Evolutionary conservation across 2,113 vertebrate species (phyloP), one percentile per base, ranked within the genome.

Genomic region (Neodon shergylaensis): DNA sequence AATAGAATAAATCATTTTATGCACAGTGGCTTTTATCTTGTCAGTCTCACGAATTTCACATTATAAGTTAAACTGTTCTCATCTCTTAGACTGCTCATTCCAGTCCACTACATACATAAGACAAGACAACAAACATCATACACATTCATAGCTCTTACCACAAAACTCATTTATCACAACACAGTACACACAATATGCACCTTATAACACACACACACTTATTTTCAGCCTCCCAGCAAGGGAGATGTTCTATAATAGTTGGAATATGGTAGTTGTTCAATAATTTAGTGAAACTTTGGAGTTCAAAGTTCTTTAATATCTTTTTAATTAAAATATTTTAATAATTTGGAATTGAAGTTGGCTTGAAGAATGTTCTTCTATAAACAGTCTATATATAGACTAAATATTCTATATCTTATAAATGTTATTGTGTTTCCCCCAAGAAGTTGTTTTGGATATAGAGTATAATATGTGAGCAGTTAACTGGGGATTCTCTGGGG

Each of bases 271-370:
- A 33, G 39, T 3, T 82, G 10, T 36, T 82, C 33, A 84, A 4
- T 82, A 58, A 17, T 44, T 91, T 63, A n/a, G 58, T 94, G 49
- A 68, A 88, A 66, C 44, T 33, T 61, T 77, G 7, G 39, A 54
- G 1, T 70, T 84, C 42, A 81, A 94, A 96, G 36, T 5, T 68
- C 26, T 94, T 92, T 78, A 91, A 72, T 47, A 85, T 63, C 31
- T 17, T 93, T 90, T 93, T 89, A 54, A 89, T 70, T 82, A 65
- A 58, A 33, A 24, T 28, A 65, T 77, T 95, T 95, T 42, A 86
- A 86, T 61, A 11, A 94, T 74, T 92, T 73, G 39, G n/a, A 76
- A 61, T 77, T 86, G 52, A 91, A 88, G 70, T 68, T 72, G 65
- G 21, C 81, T 76, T 68, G 5, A n/a, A 33, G 5, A 85, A 49